Evolutionary conservation across 2,797 vertebrate species (phyloP).

Genomic region (Clarias fuscus): DNA sequence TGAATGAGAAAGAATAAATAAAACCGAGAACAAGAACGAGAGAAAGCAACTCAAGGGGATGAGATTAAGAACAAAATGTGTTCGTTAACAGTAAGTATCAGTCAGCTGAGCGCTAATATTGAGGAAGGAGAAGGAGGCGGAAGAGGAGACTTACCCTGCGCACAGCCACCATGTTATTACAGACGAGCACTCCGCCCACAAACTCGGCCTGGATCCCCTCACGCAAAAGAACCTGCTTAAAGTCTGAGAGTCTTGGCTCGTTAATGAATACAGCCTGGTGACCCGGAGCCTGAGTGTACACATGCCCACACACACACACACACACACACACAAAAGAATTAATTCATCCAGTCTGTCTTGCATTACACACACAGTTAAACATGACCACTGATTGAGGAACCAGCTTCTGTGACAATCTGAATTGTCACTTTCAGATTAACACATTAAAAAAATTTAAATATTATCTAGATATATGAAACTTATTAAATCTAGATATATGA

Average conservation of each 20-base stretch:
- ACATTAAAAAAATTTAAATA: background rate
- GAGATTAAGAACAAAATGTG: background rate
- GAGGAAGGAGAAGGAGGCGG: too few species aligned
- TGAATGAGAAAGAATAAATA: background rate
- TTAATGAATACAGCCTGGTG: constrained; percentile 99
- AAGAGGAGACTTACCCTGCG: constrained; percentile 83
- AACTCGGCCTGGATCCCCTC: constrained; percentile 98
- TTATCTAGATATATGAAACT: too few species aligned
- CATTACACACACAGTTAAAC: too few species aligned
- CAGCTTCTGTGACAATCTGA: background rate
- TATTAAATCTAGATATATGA: too few species aligned
- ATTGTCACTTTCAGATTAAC: background rate
- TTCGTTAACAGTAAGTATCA: background rate
- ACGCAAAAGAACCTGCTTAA: constrained; percentile 95
- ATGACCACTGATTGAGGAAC: too few species aligned
- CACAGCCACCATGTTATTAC: constrained; percentile 97
- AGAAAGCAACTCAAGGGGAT: background rate
- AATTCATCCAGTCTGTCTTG: too few species aligned
- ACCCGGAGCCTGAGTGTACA: constrained; percentile 81
- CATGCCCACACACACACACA: background rate
- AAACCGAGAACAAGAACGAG: background rate
- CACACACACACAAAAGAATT: too few species aligned
- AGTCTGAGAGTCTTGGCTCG: constrained; percentile 95
- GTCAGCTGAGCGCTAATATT: background rate
- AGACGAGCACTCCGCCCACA: constrained; percentile 96